Evolutionary conservation across 2,888 invertebrate genomes (phyloP), one percentile per base, ranked within the genome.

Genomic region (Arctia plantaginis): DNA sequence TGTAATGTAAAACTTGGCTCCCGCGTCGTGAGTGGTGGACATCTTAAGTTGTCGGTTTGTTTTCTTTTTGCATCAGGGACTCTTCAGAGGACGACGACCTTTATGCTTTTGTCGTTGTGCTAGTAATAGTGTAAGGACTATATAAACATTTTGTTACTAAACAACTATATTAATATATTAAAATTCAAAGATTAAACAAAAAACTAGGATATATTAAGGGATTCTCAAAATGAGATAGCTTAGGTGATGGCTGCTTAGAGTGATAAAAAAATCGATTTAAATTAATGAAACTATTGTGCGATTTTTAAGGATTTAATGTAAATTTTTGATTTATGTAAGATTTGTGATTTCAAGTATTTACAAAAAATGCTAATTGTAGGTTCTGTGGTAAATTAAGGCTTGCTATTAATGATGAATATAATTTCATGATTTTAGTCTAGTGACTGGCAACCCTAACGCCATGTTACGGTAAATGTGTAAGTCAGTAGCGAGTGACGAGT

Each of bases 21-120:
- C 83, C 78, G 81, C 78, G 85, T 85, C 83, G 86, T 80, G 88
- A 91, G 89, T 89, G 86, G 87, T 89, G 93, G 93, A 93, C 92
- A 92, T 93, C 93, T 94, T 92, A 90, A 92, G 90, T 92, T 94
- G 94, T 94, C 92, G 93, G 92, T 91, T 91, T 93, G 91, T 94
- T 94, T 93, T 95, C 92, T 94, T 94, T 94, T 93, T 91, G 93
- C 91, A 90, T 89, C 89, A 89, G 89, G 82, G 84, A 83, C 90
- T 89, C 92, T 93, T 86, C 82, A 77, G 72, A 91, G 95, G 92
- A 80, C 94, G 90, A 91, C 91, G 95, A 95, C 94, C 94, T 89
- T 69, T 89, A 81, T 76, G 80, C 85, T 86, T 85, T 83, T 86
- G 84, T 87, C 80, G 89, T 83, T 86, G 82, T 84, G 15, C 78